Percentiles rank a stretch among this genome's conserved stretches.
phyloP scores from a whole-genome alignment of 2,888 invertebrate genomes.

The Nomada ferruginata region DNA sequence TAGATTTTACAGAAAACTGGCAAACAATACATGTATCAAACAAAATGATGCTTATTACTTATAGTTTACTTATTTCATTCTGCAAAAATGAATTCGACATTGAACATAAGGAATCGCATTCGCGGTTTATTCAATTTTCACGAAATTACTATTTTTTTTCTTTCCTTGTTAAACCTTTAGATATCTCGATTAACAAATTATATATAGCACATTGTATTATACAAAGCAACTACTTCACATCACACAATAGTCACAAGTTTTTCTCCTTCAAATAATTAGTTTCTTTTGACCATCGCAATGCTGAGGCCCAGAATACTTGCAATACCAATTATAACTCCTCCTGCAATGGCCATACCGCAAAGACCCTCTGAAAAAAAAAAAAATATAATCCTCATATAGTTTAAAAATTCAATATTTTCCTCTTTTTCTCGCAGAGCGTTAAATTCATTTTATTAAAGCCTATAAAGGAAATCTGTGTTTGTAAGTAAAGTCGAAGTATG shows the following conservation, averaged over 20 bases:
- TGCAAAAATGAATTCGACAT: conserved; percentile 28
- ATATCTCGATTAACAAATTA: conserved; percentile 31
- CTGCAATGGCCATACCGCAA: conserved; percentile 94
- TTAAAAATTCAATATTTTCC: background rate
- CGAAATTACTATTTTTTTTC: conserved; percentile 11
- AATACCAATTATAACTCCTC: conserved; percentile 93
- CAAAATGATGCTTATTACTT: conserved; percentile 21
- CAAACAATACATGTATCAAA: conserved; percentile 27
- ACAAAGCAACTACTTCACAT: conserved; percentile 56
- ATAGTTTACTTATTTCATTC: background rate
- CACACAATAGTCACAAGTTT: conserved; percentile 44
- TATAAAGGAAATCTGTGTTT: background rate
- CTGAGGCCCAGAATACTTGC: conserved; percentile 94
- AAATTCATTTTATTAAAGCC: background rate
- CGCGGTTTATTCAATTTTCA: conserved; percentile 20
- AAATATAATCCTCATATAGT: conserved; percentile 50
- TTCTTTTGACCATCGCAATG: conserved; percentile 89
- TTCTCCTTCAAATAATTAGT: conserved; percentile 55
- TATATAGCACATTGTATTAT: conserved; percentile 38
- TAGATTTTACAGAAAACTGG: conserved; percentile 16
- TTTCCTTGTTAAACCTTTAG: conserved; percentile 20
- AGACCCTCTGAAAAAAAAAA: conserved; percentile 89
- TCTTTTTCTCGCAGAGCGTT: background rate
- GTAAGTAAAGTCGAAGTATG: background rate
- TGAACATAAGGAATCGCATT: conserved; percentile 20